Percentiles rank a stretch among this genome's conserved stretches.
phyloP scores from a whole-genome alignment of 2,888 invertebrate species.

The Tipula lateralis region DNA sequence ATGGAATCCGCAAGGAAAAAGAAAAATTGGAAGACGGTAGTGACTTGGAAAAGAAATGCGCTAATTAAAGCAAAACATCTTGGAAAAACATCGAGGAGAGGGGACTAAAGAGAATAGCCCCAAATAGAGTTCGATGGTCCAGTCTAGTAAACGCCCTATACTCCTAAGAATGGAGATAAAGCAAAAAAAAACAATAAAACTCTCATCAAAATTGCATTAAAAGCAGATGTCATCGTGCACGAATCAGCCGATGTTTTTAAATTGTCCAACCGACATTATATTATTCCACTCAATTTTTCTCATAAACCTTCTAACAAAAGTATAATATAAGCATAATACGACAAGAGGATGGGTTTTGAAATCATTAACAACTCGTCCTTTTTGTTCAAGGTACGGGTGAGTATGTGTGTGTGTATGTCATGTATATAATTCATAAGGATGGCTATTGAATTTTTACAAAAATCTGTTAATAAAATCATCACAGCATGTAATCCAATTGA shows the following conservation, averaged over 20 bases:
- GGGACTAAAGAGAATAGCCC: too few relatives aligned
- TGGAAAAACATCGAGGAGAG: too few relatives aligned
- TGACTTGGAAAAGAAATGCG: too few relatives aligned
- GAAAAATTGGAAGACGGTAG: too few relatives aligned
- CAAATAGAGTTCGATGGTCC: too few relatives aligned
- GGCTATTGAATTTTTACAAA: not conserved
- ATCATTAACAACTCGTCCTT: not conserved
- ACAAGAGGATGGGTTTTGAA: not conserved
- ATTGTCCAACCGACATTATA: not conserved
- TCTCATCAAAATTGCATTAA: not conserved
- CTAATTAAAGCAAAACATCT: too few relatives aligned
- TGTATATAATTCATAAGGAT: not conserved
- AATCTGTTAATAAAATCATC: constrained; percentile 19
- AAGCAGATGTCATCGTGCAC: not conserved
- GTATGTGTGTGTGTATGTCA: not conserved
- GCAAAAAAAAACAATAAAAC: not conserved
- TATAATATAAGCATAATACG: not conserved
- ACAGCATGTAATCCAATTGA: not conserved
- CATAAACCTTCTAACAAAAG: not conserved
- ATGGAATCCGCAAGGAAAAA: too few relatives aligned
- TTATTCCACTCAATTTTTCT: constrained; percentile 3
- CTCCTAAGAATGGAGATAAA: too few relatives aligned
- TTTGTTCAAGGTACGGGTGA: not conserved
- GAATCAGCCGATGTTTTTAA: not conserved
- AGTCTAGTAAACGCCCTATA: too few relatives aligned